Evolutionary conservation across 2,113 vertebrate genomes (phyloP).

Genomic region (Sula dactylatra): DNA sequence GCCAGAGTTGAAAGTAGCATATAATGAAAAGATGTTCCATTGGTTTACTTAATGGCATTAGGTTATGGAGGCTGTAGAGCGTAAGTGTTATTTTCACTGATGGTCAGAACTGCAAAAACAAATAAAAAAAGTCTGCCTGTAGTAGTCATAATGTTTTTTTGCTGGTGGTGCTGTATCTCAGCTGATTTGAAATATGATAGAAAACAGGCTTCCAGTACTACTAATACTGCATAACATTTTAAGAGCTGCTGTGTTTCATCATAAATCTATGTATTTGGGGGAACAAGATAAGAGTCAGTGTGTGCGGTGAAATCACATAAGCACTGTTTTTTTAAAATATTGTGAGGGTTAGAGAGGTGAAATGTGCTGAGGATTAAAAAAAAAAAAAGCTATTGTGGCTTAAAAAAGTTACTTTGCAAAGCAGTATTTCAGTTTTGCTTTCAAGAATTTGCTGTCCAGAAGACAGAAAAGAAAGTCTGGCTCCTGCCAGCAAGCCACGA

Average conservation of each 20-base stretch:
- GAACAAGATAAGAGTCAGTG: neutral
- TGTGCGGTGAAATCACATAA: neutral
- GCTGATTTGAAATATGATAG: neutral
- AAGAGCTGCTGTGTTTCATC: neutral
- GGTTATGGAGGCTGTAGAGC: neutral
- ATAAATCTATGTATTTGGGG: neutral
- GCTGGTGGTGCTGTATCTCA: neutral
- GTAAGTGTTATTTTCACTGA: neutral
- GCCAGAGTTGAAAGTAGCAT: neutral
- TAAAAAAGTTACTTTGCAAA: conserved; percentile 19
- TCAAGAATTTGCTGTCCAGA: neutral
- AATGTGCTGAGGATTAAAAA: neutral
- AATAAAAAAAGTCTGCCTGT: neutral
- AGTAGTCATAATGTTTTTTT: neutral
- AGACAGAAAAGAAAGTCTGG: neutral
- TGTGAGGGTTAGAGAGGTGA: conserved; percentile 37
- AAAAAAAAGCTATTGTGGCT: neutral
- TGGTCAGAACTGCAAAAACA: neutral
- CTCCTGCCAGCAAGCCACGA: neutral
- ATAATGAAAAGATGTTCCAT: neutral
- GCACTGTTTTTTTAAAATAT: conserved; percentile 2
- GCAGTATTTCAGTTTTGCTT: neutral
- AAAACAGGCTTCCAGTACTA: neutral
- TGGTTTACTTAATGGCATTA: neutral
- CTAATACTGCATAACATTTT: neutral